A percentile compares a stretch with the other conserved stretches of the same genome.
Conservation (phyloP, 2,888 invertebrate genomes). For the Belgica antarctica region DNA sequence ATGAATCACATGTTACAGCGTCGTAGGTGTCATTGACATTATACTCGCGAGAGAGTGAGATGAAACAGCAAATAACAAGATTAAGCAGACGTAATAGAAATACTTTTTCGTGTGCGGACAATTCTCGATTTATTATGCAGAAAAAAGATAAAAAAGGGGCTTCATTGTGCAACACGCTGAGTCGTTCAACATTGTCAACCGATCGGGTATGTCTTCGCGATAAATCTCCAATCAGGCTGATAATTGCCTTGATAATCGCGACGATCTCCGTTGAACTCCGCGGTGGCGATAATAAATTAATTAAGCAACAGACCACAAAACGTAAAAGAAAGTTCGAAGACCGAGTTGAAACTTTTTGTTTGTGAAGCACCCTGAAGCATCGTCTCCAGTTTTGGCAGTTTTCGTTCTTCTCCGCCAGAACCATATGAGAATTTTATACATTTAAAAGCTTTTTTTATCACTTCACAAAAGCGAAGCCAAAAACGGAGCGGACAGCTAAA, state of each 20-base stretch:
- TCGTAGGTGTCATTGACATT: conserved; percentile 43
- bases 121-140: neutral
- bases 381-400: conserved; percentile 5
- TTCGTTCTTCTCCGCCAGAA: neutral
- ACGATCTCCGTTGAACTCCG: conserved; percentile 11
- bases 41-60: neutral
- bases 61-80: neutral
- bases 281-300: conserved; percentile 42
- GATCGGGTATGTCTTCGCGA: neutral
- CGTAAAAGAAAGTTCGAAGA: conserved; percentile 22
- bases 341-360: neutral
- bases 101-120: neutral
- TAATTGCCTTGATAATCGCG: neutral
- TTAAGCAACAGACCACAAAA: conserved; percentile 24
- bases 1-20: conserved; percentile 13
- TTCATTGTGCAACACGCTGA: neutral
- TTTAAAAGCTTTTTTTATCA: conserved; percentile 24
- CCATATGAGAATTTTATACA: too few species aligned
- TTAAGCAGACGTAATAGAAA: conserved; percentile 19
- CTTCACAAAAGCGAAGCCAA: neutral
- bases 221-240: conserved; percentile 2
- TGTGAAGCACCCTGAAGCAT: neutral
- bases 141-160: neutral
- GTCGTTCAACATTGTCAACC: conserved; percentile 11
- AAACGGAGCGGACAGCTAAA: neutral